A percentile compares a stretch with the other conserved stretches of the same genome.
Conservation (phyloP, 2,113 vertebrate species). For the Chiloscyllium plagiosum region DNA sequence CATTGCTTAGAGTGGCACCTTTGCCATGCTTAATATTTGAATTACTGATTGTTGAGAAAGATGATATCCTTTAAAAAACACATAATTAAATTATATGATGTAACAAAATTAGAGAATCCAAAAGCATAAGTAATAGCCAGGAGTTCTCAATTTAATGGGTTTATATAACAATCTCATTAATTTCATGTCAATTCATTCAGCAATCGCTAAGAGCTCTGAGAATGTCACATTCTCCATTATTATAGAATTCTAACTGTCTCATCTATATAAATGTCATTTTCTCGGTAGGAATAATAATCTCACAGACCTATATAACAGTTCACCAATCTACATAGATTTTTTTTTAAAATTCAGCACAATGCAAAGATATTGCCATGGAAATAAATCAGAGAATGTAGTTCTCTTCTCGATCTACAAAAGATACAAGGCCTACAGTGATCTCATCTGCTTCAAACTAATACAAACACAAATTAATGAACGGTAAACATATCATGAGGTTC, state of each 20-base stretch:
- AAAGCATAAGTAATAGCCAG: neutral
- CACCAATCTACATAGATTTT: neutral
- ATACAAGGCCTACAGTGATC: neutral
- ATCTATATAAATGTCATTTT: neutral
- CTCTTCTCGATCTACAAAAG: neutral
- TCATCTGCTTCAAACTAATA: neutral
- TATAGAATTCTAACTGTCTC: neutral
- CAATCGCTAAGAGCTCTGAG: neutral
- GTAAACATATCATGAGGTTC: neutral
- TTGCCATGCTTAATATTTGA: neutral
- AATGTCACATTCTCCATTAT: neutral
- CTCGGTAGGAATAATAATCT: neutral
- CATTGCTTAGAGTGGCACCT: neutral
- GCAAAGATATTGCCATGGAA: neutral
- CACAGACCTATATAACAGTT: neutral
- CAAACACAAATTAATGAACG: neutral
- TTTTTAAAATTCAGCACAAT: neutral
- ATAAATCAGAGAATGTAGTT: neutral
- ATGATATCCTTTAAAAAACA: neutral
- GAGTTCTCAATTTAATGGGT: neutral
- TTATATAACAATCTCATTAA: neutral
- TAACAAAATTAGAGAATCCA: neutral
- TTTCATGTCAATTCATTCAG: neutral
- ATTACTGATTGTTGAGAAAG: neutral
- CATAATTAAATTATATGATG: neutral